Evolutionary conservation across 2,797 vertebrate genomes (phyloP).

Genomic region (Falco cherrug): DNA sequence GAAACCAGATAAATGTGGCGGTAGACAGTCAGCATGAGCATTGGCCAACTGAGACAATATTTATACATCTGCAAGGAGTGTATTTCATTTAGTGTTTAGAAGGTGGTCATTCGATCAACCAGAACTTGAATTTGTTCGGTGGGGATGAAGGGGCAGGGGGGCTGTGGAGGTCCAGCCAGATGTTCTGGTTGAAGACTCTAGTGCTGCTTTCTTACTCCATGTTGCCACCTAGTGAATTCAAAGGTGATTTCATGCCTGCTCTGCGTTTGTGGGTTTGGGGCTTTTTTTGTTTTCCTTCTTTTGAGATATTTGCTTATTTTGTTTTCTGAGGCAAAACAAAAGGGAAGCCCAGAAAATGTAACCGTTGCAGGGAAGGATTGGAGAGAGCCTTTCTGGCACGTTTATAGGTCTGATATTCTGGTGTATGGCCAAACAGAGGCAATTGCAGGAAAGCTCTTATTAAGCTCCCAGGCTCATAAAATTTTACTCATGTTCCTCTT

Average conservation of each 20-base stretch:
- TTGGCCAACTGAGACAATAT: neutral
- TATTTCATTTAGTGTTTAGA: neutral
- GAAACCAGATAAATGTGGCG: neutral
- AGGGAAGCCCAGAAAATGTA: neutral
- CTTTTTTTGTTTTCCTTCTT: rapidly evolving
- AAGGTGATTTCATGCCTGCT: neutral
- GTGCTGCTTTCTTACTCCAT: neutral
- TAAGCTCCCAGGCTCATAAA: neutral
- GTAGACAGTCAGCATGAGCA: neutral
- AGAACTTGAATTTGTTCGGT: neutral
- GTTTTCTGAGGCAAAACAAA: neutral
- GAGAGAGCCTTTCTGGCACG: neutral
- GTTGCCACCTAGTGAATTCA: constrained; percentile 33
- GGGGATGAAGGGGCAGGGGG: neutral
- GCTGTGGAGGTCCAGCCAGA: neutral
- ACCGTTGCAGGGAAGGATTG: neutral
- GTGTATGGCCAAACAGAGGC: neutral
- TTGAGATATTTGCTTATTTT: neutral
- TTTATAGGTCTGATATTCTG: neutral
- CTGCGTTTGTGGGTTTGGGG: neutral
- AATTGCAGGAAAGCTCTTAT: neutral
- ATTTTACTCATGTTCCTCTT: neutral
- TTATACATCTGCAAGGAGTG: neutral
- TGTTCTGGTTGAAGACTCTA: neutral
- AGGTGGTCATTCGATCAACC: neutral